A percentile compares a stretch with the other conserved stretches of the same genome.
Conservation (phyloP, 2,888 invertebrate genomes). For the Campopleginae sp. region DNA sequence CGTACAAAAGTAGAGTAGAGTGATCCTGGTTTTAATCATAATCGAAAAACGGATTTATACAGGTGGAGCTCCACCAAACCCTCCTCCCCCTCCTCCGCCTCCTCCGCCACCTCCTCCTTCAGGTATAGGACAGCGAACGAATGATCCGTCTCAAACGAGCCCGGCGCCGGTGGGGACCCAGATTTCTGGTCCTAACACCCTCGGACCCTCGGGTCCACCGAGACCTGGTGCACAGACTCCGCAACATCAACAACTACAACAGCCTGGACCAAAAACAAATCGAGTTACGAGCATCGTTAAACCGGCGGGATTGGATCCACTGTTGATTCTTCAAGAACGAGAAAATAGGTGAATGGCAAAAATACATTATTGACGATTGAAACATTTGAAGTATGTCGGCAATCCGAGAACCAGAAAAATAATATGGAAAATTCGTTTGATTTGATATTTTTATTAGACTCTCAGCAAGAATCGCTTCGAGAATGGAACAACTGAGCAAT, state of each 20-base stretch:
- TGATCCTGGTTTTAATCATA: conserved; percentile 74
- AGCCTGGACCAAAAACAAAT: conserved; percentile 87
- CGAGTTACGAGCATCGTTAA: conserved; percentile 95
- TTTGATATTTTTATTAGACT: conserved; percentile 86
- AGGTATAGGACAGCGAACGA: conserved; percentile 80
- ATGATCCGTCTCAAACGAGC: conserved; percentile 79
- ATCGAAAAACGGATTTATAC: conserved; percentile 74
- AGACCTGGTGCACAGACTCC: conserved; percentile 75
- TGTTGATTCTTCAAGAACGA: conserved; percentile 95
- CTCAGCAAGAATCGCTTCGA: conserved; percentile 94
- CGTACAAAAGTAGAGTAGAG: conserved; percentile 78
- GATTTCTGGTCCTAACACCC: conserved; percentile 76
- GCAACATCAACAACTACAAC: conserved; percentile 85
- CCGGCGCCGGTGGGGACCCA: conserved; percentile 77
- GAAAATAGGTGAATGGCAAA: conserved; percentile 91
- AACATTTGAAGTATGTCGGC: neutral
- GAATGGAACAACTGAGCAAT: conserved; percentile 95
- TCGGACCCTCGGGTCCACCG: conserved; percentile 76
- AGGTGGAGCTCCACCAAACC: conserved; percentile 80
- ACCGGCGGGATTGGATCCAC: conserved; percentile 97
- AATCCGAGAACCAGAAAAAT: neutral
- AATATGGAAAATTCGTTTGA: neutral
- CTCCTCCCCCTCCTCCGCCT: conserved; percentile 73
- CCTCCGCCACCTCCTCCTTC: conserved; percentile 75
- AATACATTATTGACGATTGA: neutral